These are phyloP conservation scores for Clarias laeviceps DNA, from an alignment of 2,797 vertebrate species.

Conservation along the genomic window DNA sequence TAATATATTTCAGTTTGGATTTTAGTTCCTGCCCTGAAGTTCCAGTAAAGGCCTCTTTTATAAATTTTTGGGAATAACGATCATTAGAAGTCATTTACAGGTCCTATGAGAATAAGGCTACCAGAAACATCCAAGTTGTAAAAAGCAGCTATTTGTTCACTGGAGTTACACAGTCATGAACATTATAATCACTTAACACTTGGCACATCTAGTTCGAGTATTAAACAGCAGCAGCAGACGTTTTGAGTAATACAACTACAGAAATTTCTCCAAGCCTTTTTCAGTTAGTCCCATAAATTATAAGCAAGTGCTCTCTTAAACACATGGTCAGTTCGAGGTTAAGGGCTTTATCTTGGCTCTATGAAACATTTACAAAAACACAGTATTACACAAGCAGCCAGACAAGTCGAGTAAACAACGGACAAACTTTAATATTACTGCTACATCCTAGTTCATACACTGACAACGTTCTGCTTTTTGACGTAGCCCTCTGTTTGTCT, in stretches of 20 bases:
- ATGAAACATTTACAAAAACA: neutral
- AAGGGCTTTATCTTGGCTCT: neutral
- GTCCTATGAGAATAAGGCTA: conserved; percentile 7
- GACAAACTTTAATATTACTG: neutral
- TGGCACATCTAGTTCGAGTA: neutral
- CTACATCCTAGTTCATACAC: neutral
- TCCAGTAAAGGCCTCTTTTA: neutral
- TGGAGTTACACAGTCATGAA: neutral
- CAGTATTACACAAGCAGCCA: neutral
- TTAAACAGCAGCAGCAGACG: conserved; percentile 11
- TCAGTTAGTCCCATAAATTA: neutral
- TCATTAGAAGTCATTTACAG: conserved; percentile 16
- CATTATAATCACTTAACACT: conserved; percentile 16
- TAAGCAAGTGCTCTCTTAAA: neutral
- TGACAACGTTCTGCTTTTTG: neutral
- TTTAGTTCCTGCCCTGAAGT: neutral
- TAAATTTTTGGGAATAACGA: neutral
- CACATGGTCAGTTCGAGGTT: neutral
- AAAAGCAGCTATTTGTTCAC: conserved; percentile 4
- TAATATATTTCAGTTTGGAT: neutral
- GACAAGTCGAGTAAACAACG: neutral
- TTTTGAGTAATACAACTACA: neutral
- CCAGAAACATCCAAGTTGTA: neutral
- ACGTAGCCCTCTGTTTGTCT: conserved; percentile 9
- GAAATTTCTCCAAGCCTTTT: neutral